Conservation (phyloP, 2,113 vertebrate genomes). For the Emydocephalus ijimae region DNA sequence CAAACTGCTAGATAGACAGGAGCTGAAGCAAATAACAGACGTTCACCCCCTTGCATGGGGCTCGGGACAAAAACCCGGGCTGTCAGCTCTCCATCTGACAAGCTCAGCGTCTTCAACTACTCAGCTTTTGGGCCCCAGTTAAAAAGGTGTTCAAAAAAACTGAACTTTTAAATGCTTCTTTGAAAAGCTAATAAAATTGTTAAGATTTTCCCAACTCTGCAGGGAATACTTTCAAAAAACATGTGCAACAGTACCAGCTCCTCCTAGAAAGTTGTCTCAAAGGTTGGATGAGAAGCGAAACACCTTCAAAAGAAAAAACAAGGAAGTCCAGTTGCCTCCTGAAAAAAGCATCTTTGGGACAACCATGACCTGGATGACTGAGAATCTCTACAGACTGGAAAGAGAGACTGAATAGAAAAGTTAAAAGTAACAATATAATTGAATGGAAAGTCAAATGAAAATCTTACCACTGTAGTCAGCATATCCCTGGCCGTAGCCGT, state of each 20-base stretch:
- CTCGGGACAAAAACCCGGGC: neutral
- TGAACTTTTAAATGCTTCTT: neutral
- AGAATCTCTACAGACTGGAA: no score
- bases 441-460: slow-evolving; percentile 5
- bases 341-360: no score
- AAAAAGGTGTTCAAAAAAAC: neutral
- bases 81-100: neutral
- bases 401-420: neutral
- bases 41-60: neutral
- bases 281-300: no score
- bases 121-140: neutral
- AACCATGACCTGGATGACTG: no score
- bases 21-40: neutral
- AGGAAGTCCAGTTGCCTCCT: no score
- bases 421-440: neutral
- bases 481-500: slow-evolving; percentile 86
- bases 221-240: neutral
- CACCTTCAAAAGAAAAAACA: no score
- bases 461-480: slow-evolving; percentile 85
- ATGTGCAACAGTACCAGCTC: neutral
- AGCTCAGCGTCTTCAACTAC: neutral
- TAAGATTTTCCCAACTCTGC: neutral
- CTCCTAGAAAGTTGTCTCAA: neutral
- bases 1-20: neutral
- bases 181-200: neutral